Percentiles rank a stretch among this genome's conserved stretches.
Evolutionary conservation across 2,888 invertebrate genomes (phyloP).

Genomic region (Myopa testacea): DNA sequence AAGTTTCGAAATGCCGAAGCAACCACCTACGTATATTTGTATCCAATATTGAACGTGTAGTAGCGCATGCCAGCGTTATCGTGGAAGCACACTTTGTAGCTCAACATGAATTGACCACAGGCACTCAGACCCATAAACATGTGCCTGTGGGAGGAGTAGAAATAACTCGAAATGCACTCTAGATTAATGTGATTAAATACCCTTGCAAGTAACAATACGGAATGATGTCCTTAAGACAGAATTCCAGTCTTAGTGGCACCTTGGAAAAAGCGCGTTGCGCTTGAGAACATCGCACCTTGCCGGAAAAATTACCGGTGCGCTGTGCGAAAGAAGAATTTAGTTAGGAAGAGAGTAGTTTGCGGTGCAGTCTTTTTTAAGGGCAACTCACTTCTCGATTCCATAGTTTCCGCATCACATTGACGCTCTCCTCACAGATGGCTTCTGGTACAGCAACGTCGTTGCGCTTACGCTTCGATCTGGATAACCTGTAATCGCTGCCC

Average conservation of each 20-base stretch:
- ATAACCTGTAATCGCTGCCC: constrained; percentile 27
- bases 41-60: constrained; percentile 72
- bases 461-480: not conserved
- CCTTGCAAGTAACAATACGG: constrained; percentile 71
- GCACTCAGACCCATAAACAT: constrained; percentile 95
- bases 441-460: not conserved
- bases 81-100: constrained; percentile 78
- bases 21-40: constrained; percentile 74
- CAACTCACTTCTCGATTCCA: constrained; percentile 60
- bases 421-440: too few species aligned
- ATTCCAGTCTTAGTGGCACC: constrained; percentile 73
- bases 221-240: constrained; percentile 75
- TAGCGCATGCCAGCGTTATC: constrained; percentile 71
- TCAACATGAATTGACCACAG: constrained; percentile 91
- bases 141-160: constrained; percentile 72
- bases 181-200: constrained; percentile 47
- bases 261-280: constrained; percentile 69
- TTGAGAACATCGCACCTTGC: constrained; percentile 68
- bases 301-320: constrained; percentile 71
- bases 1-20: not conserved
- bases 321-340: constrained; percentile 55
- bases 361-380: not conserved
- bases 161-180: not conserved
- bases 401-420: constrained; percentile 59
- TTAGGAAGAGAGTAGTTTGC: not conserved